Evolutionary conservation across 2,888 invertebrate genomes (phyloP), one percentile per base, ranked within the genome.

Genomic region (Sacculina carcini): DNA sequence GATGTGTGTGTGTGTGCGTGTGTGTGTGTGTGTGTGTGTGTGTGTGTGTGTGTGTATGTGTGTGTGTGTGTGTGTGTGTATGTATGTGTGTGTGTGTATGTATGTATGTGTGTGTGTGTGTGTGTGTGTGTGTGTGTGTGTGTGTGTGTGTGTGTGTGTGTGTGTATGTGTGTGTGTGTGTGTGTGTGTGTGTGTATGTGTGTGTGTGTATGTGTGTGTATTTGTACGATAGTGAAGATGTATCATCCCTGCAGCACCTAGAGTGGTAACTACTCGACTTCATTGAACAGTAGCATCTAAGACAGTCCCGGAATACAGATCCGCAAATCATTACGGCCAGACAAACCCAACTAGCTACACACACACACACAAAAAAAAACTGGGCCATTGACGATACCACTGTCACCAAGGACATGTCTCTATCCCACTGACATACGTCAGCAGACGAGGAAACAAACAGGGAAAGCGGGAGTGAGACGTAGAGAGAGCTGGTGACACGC

Each of bases 1-100:
- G n/a, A 36, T 36, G 19, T 36, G 19, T 36, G 19, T 36, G 19
- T 36, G 19, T 36, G 19, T 36, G 19, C 19, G 19, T 36, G 19
- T 36, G 19, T 36, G 19, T 36, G 19, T 36, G 19, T 36, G 19
- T 36, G 19, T 36, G 19, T 36, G 19, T 36, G 10, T 46, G 28
- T 46, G 28, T 46, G 28, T 46, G 28, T 46, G 28, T 46, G 28
- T 46, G 28, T 46, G 28, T 46, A 46, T 46, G 28, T 46, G 28
- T 46, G 28, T 46, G 28, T 46, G 28, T 46, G 28, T 46, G 28
- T 46, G 28, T 46, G 28, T 46, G 28, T 46, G 28, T 46, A 46
- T 46, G 28, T 46, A 46, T 46, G 28, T 46, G 28, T 46, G 28
- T 46, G 28, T 26, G 21, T 12, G 28, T n/a, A 46, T 19, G 28